Percentiles rank a stretch among this genome's conserved stretches.
Evolutionary conservation across 2,888 invertebrate genomes (phyloP).

Genomic region (Hypercompe scribonia): DNA sequence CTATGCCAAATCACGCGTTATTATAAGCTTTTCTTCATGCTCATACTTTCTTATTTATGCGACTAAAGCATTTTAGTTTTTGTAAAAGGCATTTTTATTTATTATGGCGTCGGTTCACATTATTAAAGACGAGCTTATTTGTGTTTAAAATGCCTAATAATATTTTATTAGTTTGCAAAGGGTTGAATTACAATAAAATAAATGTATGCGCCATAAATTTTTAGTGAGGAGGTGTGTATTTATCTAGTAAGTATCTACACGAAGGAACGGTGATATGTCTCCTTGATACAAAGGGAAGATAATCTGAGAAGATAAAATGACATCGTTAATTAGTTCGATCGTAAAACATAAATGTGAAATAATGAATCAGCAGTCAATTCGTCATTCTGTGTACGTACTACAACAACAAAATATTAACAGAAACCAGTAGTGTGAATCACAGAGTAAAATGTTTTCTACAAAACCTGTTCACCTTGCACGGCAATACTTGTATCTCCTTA

Average conservation of each 20-base stretch:
- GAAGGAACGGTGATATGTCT: too few species aligned
- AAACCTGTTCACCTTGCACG: conserved; percentile 41
- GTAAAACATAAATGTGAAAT: too few species aligned
- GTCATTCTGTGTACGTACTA: background rate
- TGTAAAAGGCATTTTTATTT: conserved; percentile 23
- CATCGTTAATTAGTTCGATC: too few species aligned
- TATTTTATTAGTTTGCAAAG: conserved; percentile 41
- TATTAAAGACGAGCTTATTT: conserved; percentile 33
- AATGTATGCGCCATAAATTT: conserved; percentile 49
- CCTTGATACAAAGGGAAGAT: too few species aligned
- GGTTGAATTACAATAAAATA: conserved; percentile 50
- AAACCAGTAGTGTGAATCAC: conserved; percentile 72
- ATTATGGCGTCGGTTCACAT: conserved; percentile 21
- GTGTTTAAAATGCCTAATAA: conserved; percentile 41
- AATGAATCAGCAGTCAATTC: background rate
- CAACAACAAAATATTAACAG: conserved; percentile 40
- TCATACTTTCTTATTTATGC: conserved; percentile 40
- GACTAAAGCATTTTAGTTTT: conserved; percentile 28
- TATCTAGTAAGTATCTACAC: too few species aligned
- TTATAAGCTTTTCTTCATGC: conserved; percentile 40
- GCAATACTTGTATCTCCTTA: conserved; percentile 60
- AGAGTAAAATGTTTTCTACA: conserved; percentile 65
- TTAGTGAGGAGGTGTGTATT: background rate
- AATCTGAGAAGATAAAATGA: too few species aligned
- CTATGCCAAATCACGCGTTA: conserved; percentile 50